Conservation (phyloP, 2,113 vertebrate genomes). For the Octodon degus region DNA sequence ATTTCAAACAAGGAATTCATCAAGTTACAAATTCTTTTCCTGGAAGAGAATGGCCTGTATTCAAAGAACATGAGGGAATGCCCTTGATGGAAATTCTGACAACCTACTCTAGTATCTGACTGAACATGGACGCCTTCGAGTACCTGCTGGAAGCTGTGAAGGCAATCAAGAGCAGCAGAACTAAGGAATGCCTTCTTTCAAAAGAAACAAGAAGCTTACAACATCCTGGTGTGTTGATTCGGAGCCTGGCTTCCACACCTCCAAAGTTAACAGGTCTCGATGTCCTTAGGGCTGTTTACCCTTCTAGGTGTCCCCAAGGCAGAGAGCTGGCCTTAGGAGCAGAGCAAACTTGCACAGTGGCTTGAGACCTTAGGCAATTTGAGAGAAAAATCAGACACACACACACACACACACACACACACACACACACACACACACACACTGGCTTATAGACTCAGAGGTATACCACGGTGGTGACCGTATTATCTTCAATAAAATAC, state of each 20-base stretch:
- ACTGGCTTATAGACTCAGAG: neutral
- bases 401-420: neutral
- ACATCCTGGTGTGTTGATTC: neutral
- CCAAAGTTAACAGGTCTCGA: neutral
- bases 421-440: neutral
- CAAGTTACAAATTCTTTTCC: constrained; percentile 70
- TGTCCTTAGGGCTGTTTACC: constrained; percentile 8
- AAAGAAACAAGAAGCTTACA: neutral
- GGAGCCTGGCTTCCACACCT: neutral
- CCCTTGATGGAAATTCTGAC: constrained; percentile 55
- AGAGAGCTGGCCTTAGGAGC: neutral
- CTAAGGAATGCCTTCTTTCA: neutral
- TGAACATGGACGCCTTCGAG: neutral
- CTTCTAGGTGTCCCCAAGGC: neutral
- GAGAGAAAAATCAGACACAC: neutral
- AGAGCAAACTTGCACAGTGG: neutral
- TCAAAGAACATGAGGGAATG: constrained; percentile 40
- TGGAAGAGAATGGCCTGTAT: constrained; percentile 55
- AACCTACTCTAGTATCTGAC: neutral
- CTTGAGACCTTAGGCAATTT: neutral
- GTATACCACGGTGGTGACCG: neutral
- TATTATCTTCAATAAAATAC: neutral
- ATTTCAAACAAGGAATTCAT: constrained; percentile 79
- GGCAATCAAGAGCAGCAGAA: neutral
- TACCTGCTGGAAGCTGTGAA: neutral